phyloP scores from a whole-genome alignment of 2,113 vertebrate species.

The Microcebus jonahi region DNA sequence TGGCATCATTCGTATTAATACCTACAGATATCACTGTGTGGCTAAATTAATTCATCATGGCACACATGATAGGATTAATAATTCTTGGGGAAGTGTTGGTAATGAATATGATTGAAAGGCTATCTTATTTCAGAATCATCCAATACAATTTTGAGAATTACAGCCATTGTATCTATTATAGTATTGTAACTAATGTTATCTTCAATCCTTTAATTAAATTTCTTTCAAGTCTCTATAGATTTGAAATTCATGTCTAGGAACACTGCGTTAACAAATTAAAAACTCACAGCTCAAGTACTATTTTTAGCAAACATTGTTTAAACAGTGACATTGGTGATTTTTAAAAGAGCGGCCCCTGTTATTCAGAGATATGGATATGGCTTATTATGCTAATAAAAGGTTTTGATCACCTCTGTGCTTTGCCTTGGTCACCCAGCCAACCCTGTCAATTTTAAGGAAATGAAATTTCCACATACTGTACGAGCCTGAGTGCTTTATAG shows the following conservation, averaged over 20 bases:
- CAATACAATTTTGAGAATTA: conserved; percentile 45
- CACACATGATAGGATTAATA: neutral
- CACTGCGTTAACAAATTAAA: conserved; percentile 66
- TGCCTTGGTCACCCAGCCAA: neutral
- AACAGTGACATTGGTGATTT: neutral
- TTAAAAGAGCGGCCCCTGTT: neutral
- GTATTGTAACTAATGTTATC: conserved; percentile 58
- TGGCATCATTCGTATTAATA: conserved; percentile 5
- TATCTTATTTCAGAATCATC: conserved; percentile 41
- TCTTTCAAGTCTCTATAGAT: conserved; percentile 64
- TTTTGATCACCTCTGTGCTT: conserved; percentile 16
- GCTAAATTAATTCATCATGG: conserved; percentile 61
- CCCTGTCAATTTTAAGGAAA: neutral
- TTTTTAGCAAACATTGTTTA: conserved; percentile 62
- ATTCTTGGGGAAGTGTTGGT: neutral
- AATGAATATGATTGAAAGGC: conserved; percentile 47
- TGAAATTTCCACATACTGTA: neutral
- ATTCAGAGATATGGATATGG: neutral
- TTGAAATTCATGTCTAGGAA: conserved; percentile 64
- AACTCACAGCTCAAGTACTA: conserved; percentile 42
- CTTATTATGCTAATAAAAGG: conserved; percentile 54
- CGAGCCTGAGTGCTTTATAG: neutral
- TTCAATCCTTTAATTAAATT: conserved; percentile 71
- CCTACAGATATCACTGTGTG: neutral
- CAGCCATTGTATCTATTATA: conserved; percentile 42